phyloP scores from a whole-genome alignment of 2,797 vertebrate genomes.

The Pseudochromis fuscus region DNA sequence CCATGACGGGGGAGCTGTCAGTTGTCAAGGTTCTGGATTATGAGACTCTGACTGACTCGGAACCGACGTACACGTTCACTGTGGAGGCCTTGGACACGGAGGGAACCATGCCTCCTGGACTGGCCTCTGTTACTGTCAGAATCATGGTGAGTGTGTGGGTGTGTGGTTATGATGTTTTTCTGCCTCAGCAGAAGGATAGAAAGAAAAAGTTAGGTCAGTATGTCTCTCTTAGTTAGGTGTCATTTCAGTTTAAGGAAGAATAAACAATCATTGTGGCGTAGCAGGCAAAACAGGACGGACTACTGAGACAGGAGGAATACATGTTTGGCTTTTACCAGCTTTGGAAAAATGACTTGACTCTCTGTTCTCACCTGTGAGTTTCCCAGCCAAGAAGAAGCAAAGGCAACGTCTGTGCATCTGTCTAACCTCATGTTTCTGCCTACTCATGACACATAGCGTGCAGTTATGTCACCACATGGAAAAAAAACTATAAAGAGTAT shows the following conservation, averaged over 20 bases:
- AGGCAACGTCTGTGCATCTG: too few species aligned
- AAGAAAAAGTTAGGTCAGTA: not conserved
- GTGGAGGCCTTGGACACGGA: slow-evolving; percentile 91
- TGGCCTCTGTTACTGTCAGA: slow-evolving; percentile 91
- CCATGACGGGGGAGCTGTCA: slow-evolving; percentile 88
- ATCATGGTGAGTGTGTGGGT: slow-evolving; percentile 85
- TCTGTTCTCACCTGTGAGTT: too few species aligned
- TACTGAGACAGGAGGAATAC: not conserved
- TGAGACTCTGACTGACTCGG: slow-evolving; percentile 86
- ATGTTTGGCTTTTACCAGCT: not conserved
- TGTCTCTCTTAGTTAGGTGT: not conserved
- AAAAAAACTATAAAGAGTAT: too few species aligned
- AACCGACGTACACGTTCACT: slow-evolving; percentile 88
- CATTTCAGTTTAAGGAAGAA: not conserved
- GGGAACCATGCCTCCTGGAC: slow-evolving; percentile 94
- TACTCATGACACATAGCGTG: too few species aligned
- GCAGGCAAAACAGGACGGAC: not conserved
- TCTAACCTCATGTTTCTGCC: too few species aligned
- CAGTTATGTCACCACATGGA: too few species aligned
- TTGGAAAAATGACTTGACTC: not conserved
- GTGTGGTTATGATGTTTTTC: slow-evolving; percentile 10
- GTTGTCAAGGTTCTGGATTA: slow-evolving; percentile 91
- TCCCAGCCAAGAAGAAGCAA: too few species aligned
- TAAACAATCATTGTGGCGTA: not conserved
- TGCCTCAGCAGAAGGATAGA: not conserved